Evolutionary conservation across 1,140 invertebrate species (phyloP).

Genomic region (Ceratitis capitata): DNA sequence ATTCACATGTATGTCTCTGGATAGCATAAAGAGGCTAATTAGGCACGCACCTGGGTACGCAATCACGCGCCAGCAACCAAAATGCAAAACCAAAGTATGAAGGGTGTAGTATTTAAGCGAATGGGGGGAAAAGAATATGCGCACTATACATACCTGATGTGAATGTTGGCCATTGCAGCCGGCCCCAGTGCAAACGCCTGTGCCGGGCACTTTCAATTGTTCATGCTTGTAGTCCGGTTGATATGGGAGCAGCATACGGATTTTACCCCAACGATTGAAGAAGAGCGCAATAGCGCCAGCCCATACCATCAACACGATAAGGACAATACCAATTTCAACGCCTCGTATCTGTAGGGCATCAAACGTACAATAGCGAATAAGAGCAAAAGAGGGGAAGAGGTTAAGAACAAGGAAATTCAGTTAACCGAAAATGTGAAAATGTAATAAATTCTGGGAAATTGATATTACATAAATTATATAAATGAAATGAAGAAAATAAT

Average conservation of each 20-base stretch:
- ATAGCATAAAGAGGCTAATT: neutral
- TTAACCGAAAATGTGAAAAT: neutral
- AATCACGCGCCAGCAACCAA: constrained; percentile 4
- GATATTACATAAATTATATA: neutral
- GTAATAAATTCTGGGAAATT: neutral
- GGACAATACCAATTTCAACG: constrained; percentile 87
- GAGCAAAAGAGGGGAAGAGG: neutral
- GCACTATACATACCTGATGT: constrained; percentile 56
- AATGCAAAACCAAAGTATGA: constrained; percentile 4
- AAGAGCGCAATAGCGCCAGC: constrained; percentile 87
- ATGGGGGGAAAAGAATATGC: neutral
- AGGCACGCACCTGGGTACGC: neutral
- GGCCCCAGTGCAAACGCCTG: constrained; percentile 75
- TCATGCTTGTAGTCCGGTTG: constrained; percentile 90
- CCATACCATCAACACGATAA: constrained; percentile 87
- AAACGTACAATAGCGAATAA: no score
- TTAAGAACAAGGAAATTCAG: neutral
- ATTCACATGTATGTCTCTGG: no score
- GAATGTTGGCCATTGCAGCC: constrained; percentile 68
- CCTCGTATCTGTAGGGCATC: constrained; percentile 85
- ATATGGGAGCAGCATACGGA: constrained; percentile 90
- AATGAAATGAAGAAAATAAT: neutral
- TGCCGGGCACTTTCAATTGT: constrained; percentile 82
- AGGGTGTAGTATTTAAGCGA: neutral
- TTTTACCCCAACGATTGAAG: constrained; percentile 93